Evolutionary conservation across 2,113 vertebrate genomes (phyloP).

Genomic region (Tachysurus vachellii): DNA sequence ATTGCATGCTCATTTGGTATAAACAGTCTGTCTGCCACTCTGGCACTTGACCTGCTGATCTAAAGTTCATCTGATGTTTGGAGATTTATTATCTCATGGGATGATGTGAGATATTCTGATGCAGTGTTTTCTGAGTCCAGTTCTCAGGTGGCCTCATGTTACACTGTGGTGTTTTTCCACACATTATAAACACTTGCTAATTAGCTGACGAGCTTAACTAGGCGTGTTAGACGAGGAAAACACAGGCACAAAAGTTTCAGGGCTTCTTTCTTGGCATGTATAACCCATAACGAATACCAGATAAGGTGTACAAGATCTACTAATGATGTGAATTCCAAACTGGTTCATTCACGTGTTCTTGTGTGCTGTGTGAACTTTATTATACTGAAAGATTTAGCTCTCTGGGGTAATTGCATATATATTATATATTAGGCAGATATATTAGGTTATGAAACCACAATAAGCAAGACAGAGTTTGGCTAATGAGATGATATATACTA

Average conservation of each 20-base stretch:
- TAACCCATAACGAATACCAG: not conserved
- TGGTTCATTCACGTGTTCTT: not conserved
- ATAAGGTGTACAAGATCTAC: not conserved
- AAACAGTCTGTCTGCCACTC: not conserved
- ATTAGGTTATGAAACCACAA: not conserved
- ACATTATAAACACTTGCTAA: slow-evolving; percentile 10
- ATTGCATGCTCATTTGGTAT: not conserved
- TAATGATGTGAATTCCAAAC: slow-evolving; percentile 10
- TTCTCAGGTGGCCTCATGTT: not conserved
- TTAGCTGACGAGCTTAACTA: not conserved
- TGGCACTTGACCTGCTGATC: not conserved
- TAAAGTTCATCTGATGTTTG: not conserved
- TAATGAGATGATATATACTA: not conserved
- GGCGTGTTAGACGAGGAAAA: not conserved
- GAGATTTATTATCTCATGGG: not conserved
- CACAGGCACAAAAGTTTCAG: not conserved
- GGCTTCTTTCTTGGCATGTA: not conserved
- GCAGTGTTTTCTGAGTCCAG: not conserved
- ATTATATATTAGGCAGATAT: too few species aligned
- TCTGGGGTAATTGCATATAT: not conserved
- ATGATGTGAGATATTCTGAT: not conserved
- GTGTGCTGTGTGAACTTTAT: not conserved
- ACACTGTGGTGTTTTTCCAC: not conserved
- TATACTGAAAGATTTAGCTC: not conserved
- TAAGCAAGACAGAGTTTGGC: not conserved